Evolutionary conservation across 2,888 invertebrate species (phyloP), one percentile per base, ranked within the genome.

Genomic region (Arctia plantaginis): DNA sequence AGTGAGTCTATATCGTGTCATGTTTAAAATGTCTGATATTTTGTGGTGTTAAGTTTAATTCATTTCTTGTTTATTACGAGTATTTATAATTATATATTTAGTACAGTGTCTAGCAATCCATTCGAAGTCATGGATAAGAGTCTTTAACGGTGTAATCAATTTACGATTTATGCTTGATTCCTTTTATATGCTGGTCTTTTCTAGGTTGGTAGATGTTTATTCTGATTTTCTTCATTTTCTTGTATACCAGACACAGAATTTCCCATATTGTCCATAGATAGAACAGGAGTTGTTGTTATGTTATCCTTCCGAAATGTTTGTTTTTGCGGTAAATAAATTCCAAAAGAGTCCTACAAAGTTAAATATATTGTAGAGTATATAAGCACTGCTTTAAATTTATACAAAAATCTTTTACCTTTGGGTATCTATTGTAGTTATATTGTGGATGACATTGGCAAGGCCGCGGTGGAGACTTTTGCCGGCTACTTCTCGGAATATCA

Each of bases 371-470:
- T 15, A 2, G 4, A 6, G 27, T 59, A 30, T 59, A 27, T 59
- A 15, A 6, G 2, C 0, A 59, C 59, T 59, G 59, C 13, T 27
- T n/a, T 3, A 4, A 59, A 15, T 27, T 15, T 8, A 20, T 23
- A 20, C 13, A 62, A 30, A 30, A 27, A 62, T 8, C 15, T 10
- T 27, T 59, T 69, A 62, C 62, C 69, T 69, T 69, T 69, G 69
- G 62, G 39, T 69, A 69, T 41, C 69, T 41, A 41, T 69, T 69
- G 23, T 69, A 69, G 0, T 27, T 27, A 27, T 62, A 30, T 62
- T 62, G 59, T 30, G 69, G 59, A 27, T 55, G 55, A 59, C 59
- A 69, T 41, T 69, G 59, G 30, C 69, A 69, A 62, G 20, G 30
- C 10, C 27, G 62, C 18, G 62, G 35, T 1, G 6, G 20, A 27